Conservation (phyloP, 2,113 vertebrate species). For the Salvelinus fontinalis region DNA sequence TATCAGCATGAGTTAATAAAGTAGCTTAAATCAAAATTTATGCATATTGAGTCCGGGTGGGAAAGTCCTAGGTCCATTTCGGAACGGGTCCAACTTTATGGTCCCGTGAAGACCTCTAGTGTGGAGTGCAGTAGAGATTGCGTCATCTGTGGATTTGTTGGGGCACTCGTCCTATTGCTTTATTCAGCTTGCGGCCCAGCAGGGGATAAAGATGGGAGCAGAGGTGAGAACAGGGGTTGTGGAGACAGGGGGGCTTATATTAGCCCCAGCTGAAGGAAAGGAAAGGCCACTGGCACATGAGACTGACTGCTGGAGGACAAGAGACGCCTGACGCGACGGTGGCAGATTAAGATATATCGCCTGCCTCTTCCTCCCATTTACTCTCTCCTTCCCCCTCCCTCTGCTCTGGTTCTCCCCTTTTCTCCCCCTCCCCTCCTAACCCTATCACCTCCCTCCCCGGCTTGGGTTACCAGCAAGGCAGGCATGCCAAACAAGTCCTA, state of each 20-base stretch:
- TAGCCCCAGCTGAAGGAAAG: background rate
- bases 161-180: background rate
- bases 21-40: no score
- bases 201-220: background rate
- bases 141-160: no score
- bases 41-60: no score
- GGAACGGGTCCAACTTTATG: background rate
- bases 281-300: conserved; percentile 5
- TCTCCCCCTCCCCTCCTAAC: background rate
- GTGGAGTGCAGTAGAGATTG: no score
- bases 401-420: background rate
- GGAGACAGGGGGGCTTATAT: background rate
- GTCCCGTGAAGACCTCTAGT: no score
- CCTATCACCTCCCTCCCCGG: conserved; percentile 13
- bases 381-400: background rate
- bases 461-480: conserved; percentile 42
- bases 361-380: background rate
- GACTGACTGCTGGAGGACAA: background rate
- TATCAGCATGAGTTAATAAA: no score
- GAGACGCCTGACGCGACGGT: conserved; percentile 8
- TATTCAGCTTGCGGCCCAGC: background rate
- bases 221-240: conserved; percentile 3
- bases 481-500: conserved; percentile 44
- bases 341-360: conserved; percentile 48
- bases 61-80: no score